Evolutionary conservation across 2,888 invertebrate species (phyloP), one percentile per base, ranked within the genome.

Genomic region (Pandemis heparana): DNA sequence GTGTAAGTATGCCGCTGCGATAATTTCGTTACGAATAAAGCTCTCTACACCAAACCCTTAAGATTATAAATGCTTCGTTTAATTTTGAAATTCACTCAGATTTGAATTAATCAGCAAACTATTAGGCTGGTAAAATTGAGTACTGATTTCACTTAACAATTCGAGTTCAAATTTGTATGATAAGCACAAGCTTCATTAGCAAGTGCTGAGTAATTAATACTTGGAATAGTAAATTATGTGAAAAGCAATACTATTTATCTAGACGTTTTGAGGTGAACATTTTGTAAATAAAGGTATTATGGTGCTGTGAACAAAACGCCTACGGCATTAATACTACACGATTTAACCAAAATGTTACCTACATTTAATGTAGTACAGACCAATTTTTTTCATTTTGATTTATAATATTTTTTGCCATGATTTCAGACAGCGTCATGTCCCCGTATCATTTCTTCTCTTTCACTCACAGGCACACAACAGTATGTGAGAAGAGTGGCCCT

Each of bases 141-240:
- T 61, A 66, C 53, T 38, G 66, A 23, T 71, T 43, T 71, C 65
- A 71, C 66, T 71, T 61, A 43, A 43, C 71, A 66, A 71, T 43
- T 32, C 32, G 53, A 46, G 16, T 10, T 71, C 65, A 71, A 51
- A 65, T 65, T 65, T 60, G 23, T 59, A 51, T 59, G 48, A 51
- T 60, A 48, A 32, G 48, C 46, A 14, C 38, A 10, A 16, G 23
- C 18, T 46, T 46, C 46, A 63, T 60, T 18, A 48, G 18, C 8
- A 64, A 65, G 48, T 18, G 46, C 56, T 63, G 46, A 59, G 14
- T 59, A 46, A 64, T 71, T 71, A 60, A 59, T 60, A 59, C 65
- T 48, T 71, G 64, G 1, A 71, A 60, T 60, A 16, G 38, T 65
- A 59, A 60, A 65, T 60, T 48, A 51, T 23, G n/a, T n/a, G 18